Evolutionary conservation across 2,797 vertebrate species (phyloP).

Genomic region (Petrocephalus schoutedeni): DNA sequence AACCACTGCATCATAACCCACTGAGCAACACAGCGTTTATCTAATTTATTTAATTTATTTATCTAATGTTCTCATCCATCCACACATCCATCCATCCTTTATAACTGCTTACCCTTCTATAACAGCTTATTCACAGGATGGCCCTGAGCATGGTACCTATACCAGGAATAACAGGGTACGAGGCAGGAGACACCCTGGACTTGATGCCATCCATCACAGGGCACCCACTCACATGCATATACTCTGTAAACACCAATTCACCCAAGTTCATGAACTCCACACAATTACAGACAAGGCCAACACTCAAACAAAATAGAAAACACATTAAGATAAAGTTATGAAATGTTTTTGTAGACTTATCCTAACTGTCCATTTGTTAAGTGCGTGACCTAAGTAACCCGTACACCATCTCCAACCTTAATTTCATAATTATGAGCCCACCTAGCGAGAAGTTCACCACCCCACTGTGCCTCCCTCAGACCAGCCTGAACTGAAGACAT

Average conservation of each 20-base stretch:
- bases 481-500: background rate
- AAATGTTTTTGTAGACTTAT: background rate
- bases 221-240: background rate
- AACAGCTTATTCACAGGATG: background rate
- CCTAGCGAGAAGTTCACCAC: background rate
- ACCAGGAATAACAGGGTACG: background rate
- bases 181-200: background rate
- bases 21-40: background rate
- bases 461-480: background rate
- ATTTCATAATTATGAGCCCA: background rate
- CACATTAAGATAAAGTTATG: background rate
- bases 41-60: background rate
- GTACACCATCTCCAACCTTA: background rate
- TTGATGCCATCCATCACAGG: background rate
- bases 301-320: background rate
- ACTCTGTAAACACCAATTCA: background rate
- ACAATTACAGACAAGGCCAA: background rate
- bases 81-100: background rate
- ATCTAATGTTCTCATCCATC: background rate
- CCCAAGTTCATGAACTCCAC: background rate
- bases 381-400: background rate
- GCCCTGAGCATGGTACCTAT: background rate
- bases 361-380: background rate
- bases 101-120: background rate
- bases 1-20: background rate